These are phyloP conservation scores for Podiceps cristatus DNA, from an alignment of 2,113 vertebrate species.

Conservation along the genomic window DNA sequence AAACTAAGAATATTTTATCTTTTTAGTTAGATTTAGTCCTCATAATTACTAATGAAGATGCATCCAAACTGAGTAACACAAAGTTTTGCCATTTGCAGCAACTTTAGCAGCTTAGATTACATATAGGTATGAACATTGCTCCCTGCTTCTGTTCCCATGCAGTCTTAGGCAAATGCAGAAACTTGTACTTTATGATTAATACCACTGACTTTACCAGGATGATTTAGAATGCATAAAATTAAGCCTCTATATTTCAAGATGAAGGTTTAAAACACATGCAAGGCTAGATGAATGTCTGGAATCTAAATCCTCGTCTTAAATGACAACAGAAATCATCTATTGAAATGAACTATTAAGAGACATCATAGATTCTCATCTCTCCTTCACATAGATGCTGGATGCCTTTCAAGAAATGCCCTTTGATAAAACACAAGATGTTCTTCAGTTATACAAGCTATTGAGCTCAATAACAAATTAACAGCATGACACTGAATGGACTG, in stretches of 20 bases:
- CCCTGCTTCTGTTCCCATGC: background rate
- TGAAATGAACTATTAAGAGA: background rate
- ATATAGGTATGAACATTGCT: background rate
- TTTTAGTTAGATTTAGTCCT: background rate
- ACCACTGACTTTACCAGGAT: background rate
- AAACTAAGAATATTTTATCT: background rate
- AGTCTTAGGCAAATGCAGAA: background rate
- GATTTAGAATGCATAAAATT: background rate
- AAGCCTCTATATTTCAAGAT: background rate
- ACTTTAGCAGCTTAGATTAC: background rate
- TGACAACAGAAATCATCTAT: background rate
- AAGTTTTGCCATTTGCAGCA: background rate
- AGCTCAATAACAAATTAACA: constrained; percentile 28
- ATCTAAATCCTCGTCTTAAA: background rate
- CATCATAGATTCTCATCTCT: constrained; percentile 9
- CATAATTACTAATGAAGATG: background rate
- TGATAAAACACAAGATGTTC: constrained; percentile 34
- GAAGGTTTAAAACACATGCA: background rate
- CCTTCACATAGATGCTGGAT: background rate
- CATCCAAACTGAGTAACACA: background rate
- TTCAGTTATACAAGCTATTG: background rate
- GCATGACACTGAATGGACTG: background rate
- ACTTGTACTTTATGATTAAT: background rate
- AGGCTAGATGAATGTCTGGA: background rate
- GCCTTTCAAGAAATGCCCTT: constrained; percentile 47